phyloP scores from a whole-genome alignment of 2,888 invertebrate species.

The Melanostoma mellinum region DNA sequence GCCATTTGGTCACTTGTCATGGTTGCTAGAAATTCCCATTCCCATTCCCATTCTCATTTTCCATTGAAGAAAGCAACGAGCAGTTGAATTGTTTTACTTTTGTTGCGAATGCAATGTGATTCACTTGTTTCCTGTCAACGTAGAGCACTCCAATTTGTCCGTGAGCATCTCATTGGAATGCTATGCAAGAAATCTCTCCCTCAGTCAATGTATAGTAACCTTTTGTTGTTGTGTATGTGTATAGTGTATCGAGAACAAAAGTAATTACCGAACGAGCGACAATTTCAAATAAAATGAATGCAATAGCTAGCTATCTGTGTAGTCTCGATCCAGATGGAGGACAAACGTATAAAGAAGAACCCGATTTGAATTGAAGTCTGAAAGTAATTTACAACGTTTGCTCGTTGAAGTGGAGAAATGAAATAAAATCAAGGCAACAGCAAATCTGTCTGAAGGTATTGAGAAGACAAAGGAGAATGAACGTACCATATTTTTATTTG shows the following conservation, averaged over 20 bases:
- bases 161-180: slow-evolving; percentile 71
- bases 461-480: slow-evolving; percentile 17
- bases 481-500: no score
- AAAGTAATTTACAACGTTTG: slow-evolving; percentile 59
- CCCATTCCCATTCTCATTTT: not conserved
- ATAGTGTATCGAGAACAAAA: slow-evolving; percentile 47
- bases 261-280: slow-evolving; percentile 65
- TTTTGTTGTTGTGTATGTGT: slow-evolving; percentile 18
- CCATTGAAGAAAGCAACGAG: not conserved
- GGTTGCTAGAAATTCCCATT: slow-evolving; percentile 28
- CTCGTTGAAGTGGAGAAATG: slow-evolving; percentile 36
- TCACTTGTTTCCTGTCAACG: slow-evolving; percentile 72
- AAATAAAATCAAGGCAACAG: slow-evolving; percentile 36
- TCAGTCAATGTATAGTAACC: not conserved
- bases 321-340: not conserved
- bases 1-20: slow-evolving; percentile 72
- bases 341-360: slow-evolving; percentile 1
- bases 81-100: slow-evolving; percentile 54
- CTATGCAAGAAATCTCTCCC: slow-evolving; percentile 54
- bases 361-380: slow-evolving; percentile 63
- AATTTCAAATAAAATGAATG: slow-evolving; percentile 60
- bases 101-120: slow-evolving; percentile 67
- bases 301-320: slow-evolving; percentile 31
- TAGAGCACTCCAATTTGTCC: slow-evolving; percentile 68
- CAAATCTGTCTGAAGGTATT: slow-evolving; percentile 31